Evolutionary conservation across 2,113 vertebrate species (phyloP).

Genomic region (Hypomesus transpacificus): DNA sequence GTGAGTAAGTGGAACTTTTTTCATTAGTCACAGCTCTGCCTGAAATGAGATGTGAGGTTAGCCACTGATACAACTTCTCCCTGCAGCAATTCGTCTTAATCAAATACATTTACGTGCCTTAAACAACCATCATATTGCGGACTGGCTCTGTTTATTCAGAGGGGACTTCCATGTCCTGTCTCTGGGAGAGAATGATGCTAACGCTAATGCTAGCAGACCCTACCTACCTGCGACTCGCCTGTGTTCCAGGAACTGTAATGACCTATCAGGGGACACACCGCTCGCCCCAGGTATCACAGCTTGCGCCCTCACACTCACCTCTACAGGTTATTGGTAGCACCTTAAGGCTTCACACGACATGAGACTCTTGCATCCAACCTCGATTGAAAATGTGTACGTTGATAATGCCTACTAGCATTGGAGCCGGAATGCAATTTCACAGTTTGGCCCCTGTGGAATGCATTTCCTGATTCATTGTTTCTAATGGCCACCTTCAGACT

Average conservation of each 20-base stretch:
- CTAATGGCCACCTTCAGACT: no score
- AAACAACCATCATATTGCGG: neutral
- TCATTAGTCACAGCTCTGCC: conserved; percentile 22
- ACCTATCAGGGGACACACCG: neutral
- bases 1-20: conserved; percentile 20
- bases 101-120: neutral
- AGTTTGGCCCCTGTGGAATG: no score
- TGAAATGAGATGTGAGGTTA: conserved; percentile 22
- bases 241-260: neutral
- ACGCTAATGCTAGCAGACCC: no score
- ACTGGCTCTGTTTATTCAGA: neutral
- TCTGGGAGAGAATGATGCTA: no score
- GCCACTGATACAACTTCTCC: neutral
- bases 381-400: neutral
- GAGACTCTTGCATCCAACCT: neutral
- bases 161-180: neutral
- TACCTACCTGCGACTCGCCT: neutral
- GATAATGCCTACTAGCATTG: neutral
- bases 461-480: no score
- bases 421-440: neutral
- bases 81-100: conserved; percentile 5
- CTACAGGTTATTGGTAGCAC: neutral
- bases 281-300: neutral
- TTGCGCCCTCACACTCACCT: neutral
- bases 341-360: neutral